Conservation (phyloP, 2,888 invertebrate genomes). For the Seira ritae region DNA sequence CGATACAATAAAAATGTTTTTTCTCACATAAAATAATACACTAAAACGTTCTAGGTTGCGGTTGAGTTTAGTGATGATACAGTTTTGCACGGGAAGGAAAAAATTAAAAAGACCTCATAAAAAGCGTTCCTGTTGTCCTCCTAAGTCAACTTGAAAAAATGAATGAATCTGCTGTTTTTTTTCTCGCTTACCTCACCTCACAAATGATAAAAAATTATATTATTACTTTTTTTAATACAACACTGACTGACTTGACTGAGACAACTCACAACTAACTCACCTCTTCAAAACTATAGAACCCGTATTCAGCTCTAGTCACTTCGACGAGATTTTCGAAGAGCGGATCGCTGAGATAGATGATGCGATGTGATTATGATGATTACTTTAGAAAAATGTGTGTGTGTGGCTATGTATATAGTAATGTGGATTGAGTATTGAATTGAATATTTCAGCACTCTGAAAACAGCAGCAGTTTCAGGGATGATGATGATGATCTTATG, state of each 20-base stretch:
- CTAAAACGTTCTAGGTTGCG: too few relatives aligned
- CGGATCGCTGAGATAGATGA: not conserved
- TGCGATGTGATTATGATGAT: not conserved
- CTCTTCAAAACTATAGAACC: not conserved
- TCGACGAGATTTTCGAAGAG: not conserved
- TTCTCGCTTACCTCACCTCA: not conserved
- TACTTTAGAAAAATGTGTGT: not conserved
- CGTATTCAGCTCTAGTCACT: too few relatives aligned
- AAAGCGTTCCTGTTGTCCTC: not conserved
- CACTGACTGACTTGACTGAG: not conserved
- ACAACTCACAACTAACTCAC: not conserved
- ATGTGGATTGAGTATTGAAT: not conserved
- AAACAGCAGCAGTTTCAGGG: too few relatives aligned
- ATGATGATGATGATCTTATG: too few relatives aligned
- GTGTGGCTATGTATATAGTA: not conserved
- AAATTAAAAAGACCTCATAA: not conserved
- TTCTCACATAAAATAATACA: too few relatives aligned
- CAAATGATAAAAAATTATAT: not conserved
- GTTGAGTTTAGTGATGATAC: too few relatives aligned
- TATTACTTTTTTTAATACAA: too few relatives aligned
- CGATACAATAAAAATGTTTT: too few relatives aligned
- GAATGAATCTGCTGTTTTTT: slow-evolving; percentile 13
- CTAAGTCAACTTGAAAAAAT: slow-evolving; percentile 15
- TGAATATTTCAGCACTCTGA: not conserved
- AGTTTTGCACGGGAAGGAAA: not conserved